Conservation (phyloP, 1,140 invertebrate species). For the Aethina tumida region DNA sequence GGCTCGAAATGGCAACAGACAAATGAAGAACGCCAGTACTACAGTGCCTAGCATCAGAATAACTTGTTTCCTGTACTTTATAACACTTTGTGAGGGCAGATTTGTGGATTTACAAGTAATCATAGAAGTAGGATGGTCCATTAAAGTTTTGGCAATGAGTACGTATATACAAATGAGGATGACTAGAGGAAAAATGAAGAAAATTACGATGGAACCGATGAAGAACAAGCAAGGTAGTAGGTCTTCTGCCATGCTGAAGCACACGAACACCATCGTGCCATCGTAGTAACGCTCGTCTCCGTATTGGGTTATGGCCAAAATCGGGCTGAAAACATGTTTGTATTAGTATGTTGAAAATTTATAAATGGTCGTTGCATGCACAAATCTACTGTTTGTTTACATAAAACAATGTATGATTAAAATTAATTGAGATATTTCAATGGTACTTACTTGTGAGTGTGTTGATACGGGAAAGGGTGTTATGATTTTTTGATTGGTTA, state of each 20-base stretch:
- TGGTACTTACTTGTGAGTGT: too few relatives aligned
- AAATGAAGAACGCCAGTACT: slow-evolving; percentile 83
- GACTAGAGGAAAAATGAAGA: slow-evolving; percentile 74
- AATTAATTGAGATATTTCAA: too few relatives aligned
- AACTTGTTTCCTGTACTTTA: slow-evolving; percentile 62
- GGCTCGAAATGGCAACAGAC: slow-evolving; percentile 76
- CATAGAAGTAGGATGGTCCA: slow-evolving; percentile 62
- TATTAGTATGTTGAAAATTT: too few relatives aligned
- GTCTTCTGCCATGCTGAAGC: slow-evolving; percentile 59
- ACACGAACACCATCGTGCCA: slow-evolving; percentile 58
- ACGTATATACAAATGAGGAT: slow-evolving; percentile 73
- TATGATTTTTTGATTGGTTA: too few relatives aligned
- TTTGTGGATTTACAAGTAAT: slow-evolving; percentile 29
- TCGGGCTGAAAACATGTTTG: slow-evolving; percentile 53
- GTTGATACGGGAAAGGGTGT: too few relatives aligned
- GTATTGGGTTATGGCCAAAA: slow-evolving; percentile 65
- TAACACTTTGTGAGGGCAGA: slow-evolving; percentile 37
- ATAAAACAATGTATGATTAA: too few relatives aligned
- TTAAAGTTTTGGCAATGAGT: slow-evolving; percentile 72
- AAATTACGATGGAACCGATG: slow-evolving; percentile 63
- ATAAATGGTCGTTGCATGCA: too few relatives aligned
- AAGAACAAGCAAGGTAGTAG: slow-evolving; percentile 70
- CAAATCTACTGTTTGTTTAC: too few relatives aligned
- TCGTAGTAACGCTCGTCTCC: slow-evolving; percentile 56
- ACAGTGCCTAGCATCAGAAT: slow-evolving; percentile 85